These are phyloP conservation scores for Vicugna pacos DNA, from an alignment of 2,113 vertebrate genomes.

Conservation along the genomic window DNA sequence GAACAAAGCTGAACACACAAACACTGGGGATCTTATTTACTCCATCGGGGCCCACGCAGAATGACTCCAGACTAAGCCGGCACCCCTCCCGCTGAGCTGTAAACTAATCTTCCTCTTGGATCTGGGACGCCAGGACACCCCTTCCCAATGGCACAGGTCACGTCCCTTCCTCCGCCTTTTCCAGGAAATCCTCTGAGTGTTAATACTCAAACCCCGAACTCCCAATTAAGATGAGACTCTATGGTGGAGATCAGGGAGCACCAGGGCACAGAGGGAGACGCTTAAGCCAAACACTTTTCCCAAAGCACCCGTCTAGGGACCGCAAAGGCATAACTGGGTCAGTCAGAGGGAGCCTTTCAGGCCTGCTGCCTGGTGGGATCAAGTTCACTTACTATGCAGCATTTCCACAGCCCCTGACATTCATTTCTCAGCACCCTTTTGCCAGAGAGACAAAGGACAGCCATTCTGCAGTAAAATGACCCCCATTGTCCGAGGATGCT, in stretches of 20 bases:
- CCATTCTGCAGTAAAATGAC: slow-evolving; percentile 66
- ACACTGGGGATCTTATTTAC: slow-evolving; percentile 15
- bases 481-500: neutral
- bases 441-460: slow-evolving; percentile 67
- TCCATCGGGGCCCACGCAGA: neutral
- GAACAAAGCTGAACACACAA: slow-evolving; percentile 11
- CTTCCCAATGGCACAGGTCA: neutral
- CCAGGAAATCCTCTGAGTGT: slow-evolving; percentile 48
- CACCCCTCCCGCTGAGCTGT: neutral
- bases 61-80: neutral
- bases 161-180: neutral
- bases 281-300: slow-evolving; percentile 31
- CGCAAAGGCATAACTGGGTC: slow-evolving; percentile 32
- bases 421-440: slow-evolving; percentile 69
- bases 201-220: slow-evolving; percentile 39
- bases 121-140: neutral
- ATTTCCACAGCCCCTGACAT: slow-evolving; percentile 39
- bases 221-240: neutral
- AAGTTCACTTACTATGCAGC: slow-evolving; percentile 80
- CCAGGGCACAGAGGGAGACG: neutral
- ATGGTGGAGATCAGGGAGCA: neutral
- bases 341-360: slow-evolving; percentile 72
- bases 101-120: slow-evolving; percentile 57
- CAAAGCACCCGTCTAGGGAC: slow-evolving; percentile 27
- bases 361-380: slow-evolving; percentile 11